Evolutionary conservation across 2,113 vertebrate genomes (phyloP), one percentile per base, ranked within the genome.

Genomic region (Regulus satrapa): DNA sequence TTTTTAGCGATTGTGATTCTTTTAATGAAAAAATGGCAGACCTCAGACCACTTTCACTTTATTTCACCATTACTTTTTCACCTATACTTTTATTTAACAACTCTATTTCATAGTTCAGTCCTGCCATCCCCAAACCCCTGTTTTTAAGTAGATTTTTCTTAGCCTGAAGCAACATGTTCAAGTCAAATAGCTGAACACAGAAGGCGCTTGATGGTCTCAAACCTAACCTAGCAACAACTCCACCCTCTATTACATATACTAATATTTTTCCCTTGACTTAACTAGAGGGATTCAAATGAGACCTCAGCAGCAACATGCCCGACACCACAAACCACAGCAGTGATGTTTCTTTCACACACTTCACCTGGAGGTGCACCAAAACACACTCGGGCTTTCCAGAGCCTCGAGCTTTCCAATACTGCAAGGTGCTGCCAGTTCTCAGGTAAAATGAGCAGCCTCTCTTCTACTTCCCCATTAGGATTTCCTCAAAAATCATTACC

Each of bases 361-460:
- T 85, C 64, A 74, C 56, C 78, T 67, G 74, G 66, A 93, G 48
- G 77, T 1, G 1, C 43, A 63, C 38, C 43, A 88, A 71, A 89
- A 74, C 3, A 0, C 12, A 21, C 61, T 4, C 32, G 32, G 38
- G 46, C 29, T 54, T 87, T 56, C 73, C 64, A 80, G 46, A 41
- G 36, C 59, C 81, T 93, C 0, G 0, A 67, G 34, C 52, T 74
- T n/a, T 84, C 64, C 61, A 74, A 19, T 36, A 66, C 5, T 0
- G 0, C 46, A 54, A 54, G 38, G 41, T 2, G 0, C 41, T 77
- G 68, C 24, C 40, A 49, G 32, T 31, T 76, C 80, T 43, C 43
- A 8, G 1, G 9, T 14, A 41, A 1, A 1, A 61, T 1, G 0
- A 62, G 43, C 20, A 26, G 21, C 25, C 17, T 49, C 52, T 71